Percentiles rank a stretch among this genome's conserved stretches.
Conservation (phyloP, 2,113 vertebrate species). For the Cavia porcellus region DNA sequence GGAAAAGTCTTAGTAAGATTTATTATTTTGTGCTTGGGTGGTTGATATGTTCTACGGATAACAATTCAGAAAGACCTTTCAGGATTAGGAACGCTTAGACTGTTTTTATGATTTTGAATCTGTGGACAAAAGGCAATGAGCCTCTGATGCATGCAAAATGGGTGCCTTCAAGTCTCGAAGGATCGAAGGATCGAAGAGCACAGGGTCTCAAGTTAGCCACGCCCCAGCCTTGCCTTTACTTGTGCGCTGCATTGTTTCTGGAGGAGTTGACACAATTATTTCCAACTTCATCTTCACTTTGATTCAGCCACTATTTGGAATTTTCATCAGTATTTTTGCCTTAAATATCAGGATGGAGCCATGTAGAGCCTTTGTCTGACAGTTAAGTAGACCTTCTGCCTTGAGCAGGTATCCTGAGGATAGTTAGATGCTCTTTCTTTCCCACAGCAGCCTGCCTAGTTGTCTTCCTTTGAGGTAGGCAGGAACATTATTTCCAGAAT, state of each 20-base stretch:
- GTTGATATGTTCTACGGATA: slow-evolving; percentile 61
- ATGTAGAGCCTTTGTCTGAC: neutral
- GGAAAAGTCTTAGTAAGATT: slow-evolving; percentile 67
- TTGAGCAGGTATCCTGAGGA: neutral
- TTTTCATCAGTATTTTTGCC: neutral
- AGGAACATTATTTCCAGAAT: neutral
- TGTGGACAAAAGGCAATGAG: neutral
- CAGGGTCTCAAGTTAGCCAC: rapidly evolving
- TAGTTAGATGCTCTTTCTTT: neutral
- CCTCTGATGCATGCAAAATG: neutral
- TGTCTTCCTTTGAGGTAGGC: neutral
- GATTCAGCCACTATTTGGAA: neutral
- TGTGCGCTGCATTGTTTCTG: neutral
- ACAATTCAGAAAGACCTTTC: neutral
- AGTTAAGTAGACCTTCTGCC: neutral
- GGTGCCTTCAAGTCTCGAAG: neutral
- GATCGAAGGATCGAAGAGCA: neutral
- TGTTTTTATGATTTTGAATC: neutral
- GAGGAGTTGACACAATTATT: neutral
- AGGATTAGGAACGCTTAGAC: neutral
- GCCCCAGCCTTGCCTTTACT: neutral
- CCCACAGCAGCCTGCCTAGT: no score
- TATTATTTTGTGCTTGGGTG: slow-evolving; percentile 62
- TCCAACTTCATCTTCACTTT: neutral
- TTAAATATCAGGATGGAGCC: neutral